Percentiles rank a stretch among this genome's conserved stretches.
These are phyloP conservation scores for Aegotheles bennettii DNA, from an alignment of 2,113 vertebrate species.

Conservation along the genomic window DNA sequence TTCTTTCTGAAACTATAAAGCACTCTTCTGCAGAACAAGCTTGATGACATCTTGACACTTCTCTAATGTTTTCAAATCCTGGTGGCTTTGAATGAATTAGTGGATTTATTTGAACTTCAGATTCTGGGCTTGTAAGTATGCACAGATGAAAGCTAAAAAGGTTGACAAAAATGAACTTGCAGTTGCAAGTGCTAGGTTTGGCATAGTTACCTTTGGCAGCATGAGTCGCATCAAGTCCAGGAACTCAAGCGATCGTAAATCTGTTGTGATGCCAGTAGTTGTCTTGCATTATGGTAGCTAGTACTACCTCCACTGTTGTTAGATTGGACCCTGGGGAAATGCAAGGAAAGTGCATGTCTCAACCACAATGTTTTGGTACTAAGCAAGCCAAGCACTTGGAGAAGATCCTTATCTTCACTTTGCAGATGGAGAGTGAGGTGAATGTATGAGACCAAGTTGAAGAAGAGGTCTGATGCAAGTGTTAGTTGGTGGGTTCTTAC, in stretches of 20 bases:
- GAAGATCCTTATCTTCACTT: neutral
- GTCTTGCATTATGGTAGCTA: neutral
- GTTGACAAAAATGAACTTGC: slow-evolving; percentile 14
- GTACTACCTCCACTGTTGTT: neutral
- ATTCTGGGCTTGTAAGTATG: slow-evolving; percentile 42
- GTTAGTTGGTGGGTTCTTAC: neutral
- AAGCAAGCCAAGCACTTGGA: neutral
- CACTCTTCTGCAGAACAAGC: slow-evolving; percentile 42
- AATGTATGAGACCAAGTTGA: neutral
- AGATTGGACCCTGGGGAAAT: slow-evolving; percentile 4
- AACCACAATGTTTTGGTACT: neutral
- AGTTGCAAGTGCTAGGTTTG: neutral
- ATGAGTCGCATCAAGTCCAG: neutral
- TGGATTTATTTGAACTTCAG: slow-evolving; percentile 59
- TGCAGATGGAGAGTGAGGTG: neutral
- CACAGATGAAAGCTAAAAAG: slow-evolving; percentile 39
- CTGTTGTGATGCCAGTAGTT: neutral
- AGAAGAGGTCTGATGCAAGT: neutral
- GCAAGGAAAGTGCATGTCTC: neutral
- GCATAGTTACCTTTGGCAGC: slow-evolving; percentile 7
- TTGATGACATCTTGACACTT: slow-evolving; percentile 59
- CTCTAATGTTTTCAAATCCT: slow-evolving; percentile 50
- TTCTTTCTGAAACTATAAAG: slow-evolving; percentile 51
- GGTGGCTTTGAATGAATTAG: slow-evolving; percentile 48
- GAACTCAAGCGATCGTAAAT: neutral